Base-by-base conservation (phyloP, 2,797 vertebrate species). In the Choloepus didactylus region DNA sequence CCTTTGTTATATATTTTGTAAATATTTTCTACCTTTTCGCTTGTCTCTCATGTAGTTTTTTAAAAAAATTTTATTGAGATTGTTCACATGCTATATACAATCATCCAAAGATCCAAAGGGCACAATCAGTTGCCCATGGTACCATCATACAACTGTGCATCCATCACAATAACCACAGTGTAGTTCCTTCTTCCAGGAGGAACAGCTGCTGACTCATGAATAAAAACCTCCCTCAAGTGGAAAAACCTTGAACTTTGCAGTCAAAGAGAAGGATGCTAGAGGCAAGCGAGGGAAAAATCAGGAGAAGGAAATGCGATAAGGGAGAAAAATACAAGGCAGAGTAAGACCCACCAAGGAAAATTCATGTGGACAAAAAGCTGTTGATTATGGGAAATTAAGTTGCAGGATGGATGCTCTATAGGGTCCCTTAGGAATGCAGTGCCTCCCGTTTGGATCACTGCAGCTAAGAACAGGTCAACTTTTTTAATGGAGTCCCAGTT, bases 341-440 rank as follows among this genome's bases (percentile, higher is more conserved):
- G 0, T 29, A 51, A 62, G 27, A 88, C 14, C 38, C 5, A 0
- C 0, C 0, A 8, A 46, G 29, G 35, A 21, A 66, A 38, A 38
- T 72, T 64, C 44, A 38, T 2, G 3, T 18, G 23, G 60, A 59
- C 46, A 16, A 38, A 80, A 19, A 38, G 5, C 16, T 31, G n/a
- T 16, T 2, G 25, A 56, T 0, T 15, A 21, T 21, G 60, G 41
- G 15, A 70, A 27, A 49, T 6, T 29, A 1, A 9, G 6, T 38
- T n/a, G 5, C 6, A 29, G 69, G 31, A 69, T 51, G 67, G 49
- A 59, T 21, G 14, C 3, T 54, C 9, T 4, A 15, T 8, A 60
- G 25, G 31, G 31, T 21, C n/a, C 18, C 41, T 11, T 9, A 41
- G 14, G 64, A 56, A n/a, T 29, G 14, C n/a, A 23, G 35, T 8